These are phyloP conservation scores for Dendrolimus kikuchii DNA, from an alignment of 1,140 invertebrate species.

Conservation along the genomic window DNA sequence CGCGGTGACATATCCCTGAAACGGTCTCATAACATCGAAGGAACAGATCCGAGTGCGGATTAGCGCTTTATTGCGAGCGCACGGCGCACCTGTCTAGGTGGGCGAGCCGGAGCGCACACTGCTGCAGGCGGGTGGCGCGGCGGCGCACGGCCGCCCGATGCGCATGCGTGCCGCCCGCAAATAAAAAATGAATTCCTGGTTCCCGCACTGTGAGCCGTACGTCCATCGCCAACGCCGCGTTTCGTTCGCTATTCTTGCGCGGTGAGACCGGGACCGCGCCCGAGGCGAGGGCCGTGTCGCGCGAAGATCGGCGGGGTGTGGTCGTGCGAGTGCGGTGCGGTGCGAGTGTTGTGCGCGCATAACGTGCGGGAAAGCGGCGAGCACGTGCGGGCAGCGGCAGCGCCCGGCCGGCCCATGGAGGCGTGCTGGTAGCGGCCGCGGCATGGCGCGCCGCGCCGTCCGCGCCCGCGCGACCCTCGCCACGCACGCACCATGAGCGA, in stretches of 20 bases:
- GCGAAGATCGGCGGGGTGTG: slow-evolving; percentile 18
- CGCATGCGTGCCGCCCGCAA: slow-evolving; percentile 45
- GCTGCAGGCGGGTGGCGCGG: slow-evolving; percentile 36
- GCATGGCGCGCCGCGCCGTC: slow-evolving; percentile 55
- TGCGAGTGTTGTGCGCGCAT: slow-evolving; percentile 7
- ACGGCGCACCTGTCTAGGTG: slow-evolving; percentile 39
- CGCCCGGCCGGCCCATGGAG: slow-evolving; percentile 15
- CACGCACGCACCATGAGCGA: slow-evolving; percentile 81
- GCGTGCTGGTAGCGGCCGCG: slow-evolving; percentile 48
- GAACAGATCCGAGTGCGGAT: slow-evolving; percentile 15
- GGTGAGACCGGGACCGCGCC: slow-evolving; percentile 32
- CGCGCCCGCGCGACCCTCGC: slow-evolving; percentile 39
- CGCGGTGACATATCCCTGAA: slow-evolving; percentile 28
- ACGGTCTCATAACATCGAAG: slow-evolving; percentile 29
- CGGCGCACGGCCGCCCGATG: slow-evolving; percentile 23
- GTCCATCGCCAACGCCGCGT: slow-evolving; percentile 39
- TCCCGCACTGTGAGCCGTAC: slow-evolving; percentile 51
- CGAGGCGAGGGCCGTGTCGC: slow-evolving; percentile 19
- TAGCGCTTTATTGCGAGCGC: slow-evolving; percentile 25
- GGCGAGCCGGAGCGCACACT: slow-evolving; percentile 28
- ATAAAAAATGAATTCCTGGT: slow-evolving; percentile 60
- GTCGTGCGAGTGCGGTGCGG: slow-evolving; percentile 17
- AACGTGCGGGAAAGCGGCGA: not conserved
- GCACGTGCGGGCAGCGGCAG: slow-evolving; percentile 16
- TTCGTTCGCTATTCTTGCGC: slow-evolving; percentile 23